Base-by-base conservation (phyloP, 2,888 invertebrate genomes). In the Drosophila subsilvestris region DNA sequence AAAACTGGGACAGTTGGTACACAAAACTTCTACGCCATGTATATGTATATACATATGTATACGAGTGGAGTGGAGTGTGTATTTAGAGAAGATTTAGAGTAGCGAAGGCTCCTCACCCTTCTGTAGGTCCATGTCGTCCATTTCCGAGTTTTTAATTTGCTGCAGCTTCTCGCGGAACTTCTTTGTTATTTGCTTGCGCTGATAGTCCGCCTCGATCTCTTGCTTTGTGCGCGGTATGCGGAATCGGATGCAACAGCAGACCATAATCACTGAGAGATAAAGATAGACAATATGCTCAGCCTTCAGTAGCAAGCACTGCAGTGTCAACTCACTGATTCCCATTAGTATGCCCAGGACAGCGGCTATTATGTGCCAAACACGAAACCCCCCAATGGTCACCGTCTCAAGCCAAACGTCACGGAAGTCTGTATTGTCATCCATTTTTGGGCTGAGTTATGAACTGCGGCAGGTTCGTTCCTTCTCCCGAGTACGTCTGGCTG, bases 201-300 rank as follows among this genome's bases (percentile, higher is more conserved):
- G 95, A 92, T 96, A 97, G 92, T 98, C 97, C 0, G 97, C 98
- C 91, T 98, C 98, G 74, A 98, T 98, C 92, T 98, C 98, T 92
- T 98, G 98, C 91, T 98, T 98, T 0, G 98, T 98, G 59, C 98
- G 94, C 1, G 98, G 98, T 78, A 98, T 96, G 43, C 98, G 95
- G 92, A 98, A 97, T 78, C 96, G 96, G 86, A 97, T 94, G 90
- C 98, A 97, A 90, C 98, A 98, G 91, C 98, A 98, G 59, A 98
- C 93, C 89, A 97, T 94, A 75, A 98, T 95, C 71, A 96, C 97
- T 97, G 6, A 2, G 20, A 20, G 17, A 42, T 18, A 27, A 45
- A 18, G 58, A 25, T 60, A 22, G 0, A 49, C 8, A 37, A 12
- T 32, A 22, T 14, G 9, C 12, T 42, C 8, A 14, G 18, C 9